A percentile compares a stretch with the other conserved stretches of the same genome.
These are phyloP conservation scores for Coluber constrictor DNA, from an alignment of 2,797 vertebrate genomes.

Conservation along the genomic window DNA sequence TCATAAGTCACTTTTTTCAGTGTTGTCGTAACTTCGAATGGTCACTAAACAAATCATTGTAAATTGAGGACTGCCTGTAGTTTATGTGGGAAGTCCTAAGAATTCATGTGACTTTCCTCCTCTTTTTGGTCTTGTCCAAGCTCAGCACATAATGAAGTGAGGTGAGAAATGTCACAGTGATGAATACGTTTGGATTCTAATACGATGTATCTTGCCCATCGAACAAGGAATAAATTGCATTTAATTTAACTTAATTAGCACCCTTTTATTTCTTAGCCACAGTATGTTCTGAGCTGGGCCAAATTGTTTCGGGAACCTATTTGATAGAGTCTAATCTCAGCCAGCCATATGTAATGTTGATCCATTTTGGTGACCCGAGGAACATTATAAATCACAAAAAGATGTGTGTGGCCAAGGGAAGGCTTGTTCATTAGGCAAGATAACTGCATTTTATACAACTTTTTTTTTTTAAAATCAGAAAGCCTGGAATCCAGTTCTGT, in stretches of 20 bases:
- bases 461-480: conserved; percentile 7
- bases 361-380: background rate
- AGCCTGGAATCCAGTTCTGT: conserved; percentile 23
- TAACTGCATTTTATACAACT: background rate
- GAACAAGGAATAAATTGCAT: background rate
- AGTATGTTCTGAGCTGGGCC: conserved; percentile 5
- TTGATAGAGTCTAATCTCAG: background rate
- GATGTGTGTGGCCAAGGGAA: background rate
- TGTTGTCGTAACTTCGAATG: no score
- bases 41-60: background rate
- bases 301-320: background rate
- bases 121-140: background rate
- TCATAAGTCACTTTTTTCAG: no score
- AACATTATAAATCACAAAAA: background rate
- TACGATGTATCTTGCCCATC: conserved; percentile 4
- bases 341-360: background rate
- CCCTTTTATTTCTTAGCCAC: background rate
- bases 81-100: background rate
- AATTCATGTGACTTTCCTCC: background rate
- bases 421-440: background rate
- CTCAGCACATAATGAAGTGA: background rate
- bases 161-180: background rate
- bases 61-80: background rate
- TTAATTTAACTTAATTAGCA: background rate
- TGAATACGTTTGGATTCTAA: background rate